phyloP scores from a whole-genome alignment of 2,888 invertebrate species.

The Heliconius cydno region DNA sequence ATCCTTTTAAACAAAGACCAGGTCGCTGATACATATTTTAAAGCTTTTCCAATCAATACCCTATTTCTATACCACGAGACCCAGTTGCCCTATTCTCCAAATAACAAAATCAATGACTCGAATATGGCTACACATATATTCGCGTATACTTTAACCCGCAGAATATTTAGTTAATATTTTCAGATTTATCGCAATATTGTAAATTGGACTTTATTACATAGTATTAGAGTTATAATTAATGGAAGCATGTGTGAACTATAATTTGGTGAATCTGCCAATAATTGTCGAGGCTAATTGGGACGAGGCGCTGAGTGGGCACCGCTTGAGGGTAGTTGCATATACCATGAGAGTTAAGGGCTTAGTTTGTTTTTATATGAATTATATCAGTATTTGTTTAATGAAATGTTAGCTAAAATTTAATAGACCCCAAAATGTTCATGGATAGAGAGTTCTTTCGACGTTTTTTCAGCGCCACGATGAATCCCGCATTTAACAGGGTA shows the following conservation, averaged over 20 bases:
- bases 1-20: not conserved
- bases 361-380: not conserved
- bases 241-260: slow-evolving; percentile 7
- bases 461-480: too few relatives aligned
- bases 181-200: not conserved
- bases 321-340: slow-evolving; percentile 18
- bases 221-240: slow-evolving; percentile 24
- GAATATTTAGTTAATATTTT: slow-evolving; percentile 26
- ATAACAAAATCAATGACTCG: slow-evolving; percentile 11
- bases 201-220: not conserved
- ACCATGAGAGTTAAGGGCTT: not conserved
- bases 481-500: too few relatives aligned
- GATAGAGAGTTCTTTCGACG: too few relatives aligned
- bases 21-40: not conserved
- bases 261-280: slow-evolving; percentile 39
- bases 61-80: not conserved
- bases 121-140: not conserved
- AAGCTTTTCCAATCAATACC: not conserved
- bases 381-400: not conserved
- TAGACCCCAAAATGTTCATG: too few relatives aligned
- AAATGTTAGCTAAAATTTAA: too few relatives aligned
- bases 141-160: not conserved
- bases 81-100: not conserved
- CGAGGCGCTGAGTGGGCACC: slow-evolving; percentile 34
- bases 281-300: slow-evolving; percentile 44